A percentile compares a stretch with the other conserved stretches of the same genome.
These are phyloP conservation scores for Geotrypetes seraphini DNA, from an alignment of 2,797 vertebrate species.

Conservation along the genomic window DNA sequence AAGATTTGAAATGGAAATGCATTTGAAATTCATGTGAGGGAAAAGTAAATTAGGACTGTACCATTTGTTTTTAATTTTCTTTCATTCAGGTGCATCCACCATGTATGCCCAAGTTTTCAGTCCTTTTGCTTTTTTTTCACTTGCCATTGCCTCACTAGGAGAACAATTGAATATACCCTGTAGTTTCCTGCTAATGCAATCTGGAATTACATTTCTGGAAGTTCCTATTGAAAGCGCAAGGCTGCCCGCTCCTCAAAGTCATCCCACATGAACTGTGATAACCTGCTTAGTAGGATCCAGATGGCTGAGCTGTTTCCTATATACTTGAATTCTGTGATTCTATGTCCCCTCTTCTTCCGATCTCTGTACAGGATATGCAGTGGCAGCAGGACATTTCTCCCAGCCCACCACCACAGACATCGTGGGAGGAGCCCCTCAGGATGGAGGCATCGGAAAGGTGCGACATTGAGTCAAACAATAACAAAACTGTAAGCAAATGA, in stretches of 20 bases:
- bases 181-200: neutral
- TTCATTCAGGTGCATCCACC: too few species aligned
- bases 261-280: neutral
- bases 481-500: too few species aligned
- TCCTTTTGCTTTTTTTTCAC: slow-evolving; percentile 1
- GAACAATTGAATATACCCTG: neutral
- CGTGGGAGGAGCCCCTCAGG: slow-evolving; percentile 89
- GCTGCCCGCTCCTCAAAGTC: neutral
- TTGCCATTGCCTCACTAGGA: too few species aligned
- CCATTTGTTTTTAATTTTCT: too few species aligned
- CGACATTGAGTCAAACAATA: too few species aligned
- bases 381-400: slow-evolving; percentile 90
- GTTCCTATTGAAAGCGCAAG: neutral
- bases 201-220: neutral
- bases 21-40: too few species aligned
- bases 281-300: accelerated
- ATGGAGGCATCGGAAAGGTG: slow-evolving; percentile 86
- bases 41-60: too few species aligned
- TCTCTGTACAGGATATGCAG: slow-evolving; percentile 73
- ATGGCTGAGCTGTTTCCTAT: neutral
- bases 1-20: too few species aligned
- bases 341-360: slow-evolving; percentile 1
- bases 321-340: neutral
- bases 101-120: neutral
- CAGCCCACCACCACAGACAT: slow-evolving; percentile 70